phyloP scores from a whole-genome alignment of 2,797 vertebrate genomes.

The Vireo griseus region DNA sequence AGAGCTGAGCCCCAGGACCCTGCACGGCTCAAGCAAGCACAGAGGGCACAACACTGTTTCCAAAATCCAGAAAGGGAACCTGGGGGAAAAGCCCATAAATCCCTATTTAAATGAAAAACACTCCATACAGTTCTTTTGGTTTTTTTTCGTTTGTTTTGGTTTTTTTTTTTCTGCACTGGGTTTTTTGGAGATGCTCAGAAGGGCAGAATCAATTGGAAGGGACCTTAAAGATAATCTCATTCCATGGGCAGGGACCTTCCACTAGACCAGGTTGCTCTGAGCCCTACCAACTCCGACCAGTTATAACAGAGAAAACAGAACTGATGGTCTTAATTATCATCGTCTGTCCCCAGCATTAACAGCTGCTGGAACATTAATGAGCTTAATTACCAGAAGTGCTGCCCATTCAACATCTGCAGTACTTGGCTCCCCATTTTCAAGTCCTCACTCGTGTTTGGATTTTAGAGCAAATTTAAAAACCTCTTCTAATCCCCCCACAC shows the following conservation, averaged over 20 bases:
- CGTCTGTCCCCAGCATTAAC: background rate
- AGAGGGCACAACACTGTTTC: rapidly evolving
- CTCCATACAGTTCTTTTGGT: background rate
- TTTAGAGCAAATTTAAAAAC: background rate
- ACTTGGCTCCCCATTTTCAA: background rate
- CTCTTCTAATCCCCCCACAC: background rate
- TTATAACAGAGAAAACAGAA: background rate
- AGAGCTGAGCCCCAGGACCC: background rate
- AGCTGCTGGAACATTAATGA: background rate
- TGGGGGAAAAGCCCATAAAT: background rate
- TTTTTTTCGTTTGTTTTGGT: background rate
- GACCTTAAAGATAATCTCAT: background rate
- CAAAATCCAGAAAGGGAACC: background rate
- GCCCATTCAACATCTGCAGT: background rate
- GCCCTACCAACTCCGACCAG: background rate
- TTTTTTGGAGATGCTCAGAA: background rate
- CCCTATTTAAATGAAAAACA: background rate
- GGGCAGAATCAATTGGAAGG: background rate
- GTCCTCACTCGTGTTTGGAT: background rate
- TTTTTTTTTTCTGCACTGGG: rapidly evolving
- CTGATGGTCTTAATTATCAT: background rate
- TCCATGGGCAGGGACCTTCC: background rate
- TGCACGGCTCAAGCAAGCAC: background rate
- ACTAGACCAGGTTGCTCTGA: background rate
- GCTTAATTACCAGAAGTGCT: background rate